Percentiles rank a stretch among this genome's conserved stretches.
phyloP scores from a whole-genome alignment of 2,888 invertebrate species.

The Unio pictorum region DNA sequence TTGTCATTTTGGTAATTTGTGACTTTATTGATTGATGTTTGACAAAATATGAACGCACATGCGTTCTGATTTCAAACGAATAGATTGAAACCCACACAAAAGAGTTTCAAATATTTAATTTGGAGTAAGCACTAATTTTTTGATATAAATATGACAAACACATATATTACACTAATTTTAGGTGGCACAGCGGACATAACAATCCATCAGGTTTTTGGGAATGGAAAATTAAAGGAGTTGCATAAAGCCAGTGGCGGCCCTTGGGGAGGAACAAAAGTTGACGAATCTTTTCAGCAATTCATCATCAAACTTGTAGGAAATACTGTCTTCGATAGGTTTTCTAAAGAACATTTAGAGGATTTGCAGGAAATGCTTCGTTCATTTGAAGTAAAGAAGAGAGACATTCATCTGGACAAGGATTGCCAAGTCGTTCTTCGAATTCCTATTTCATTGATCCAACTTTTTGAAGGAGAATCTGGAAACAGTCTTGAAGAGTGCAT shows the following conservation, averaged over 20 bases:
- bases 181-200: conserved; percentile 29
- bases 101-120: too few relatives aligned
- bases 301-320: conserved; percentile 14
- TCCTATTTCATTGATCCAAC: not conserved
- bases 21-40: too few relatives aligned
- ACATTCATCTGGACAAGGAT: conserved; percentile 5
- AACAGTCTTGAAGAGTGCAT: conserved; percentile 18
- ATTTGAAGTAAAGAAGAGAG: conserved; percentile 21
- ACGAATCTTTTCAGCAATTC: conserved; percentile 19
- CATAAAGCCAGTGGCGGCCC: conserved; percentile 22
- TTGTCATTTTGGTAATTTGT: too few relatives aligned
- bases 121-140: too few relatives aligned
- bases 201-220: conserved; percentile 13
- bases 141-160: too few relatives aligned
- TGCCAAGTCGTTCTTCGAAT: conserved; percentile 9
- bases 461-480: conserved; percentile 12
- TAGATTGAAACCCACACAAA: too few relatives aligned
- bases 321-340: conserved; percentile 7
- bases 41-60: too few relatives aligned
- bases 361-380: conserved; percentile 13
- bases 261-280: conserved; percentile 24
- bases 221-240: conserved; percentile 14
- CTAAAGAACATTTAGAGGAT: conserved; percentile 11
- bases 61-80: too few relatives aligned
- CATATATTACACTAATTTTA: not conserved